Conservation (phyloP, 2,888 invertebrate genomes). For the Lumbricus terrestris region DNA sequence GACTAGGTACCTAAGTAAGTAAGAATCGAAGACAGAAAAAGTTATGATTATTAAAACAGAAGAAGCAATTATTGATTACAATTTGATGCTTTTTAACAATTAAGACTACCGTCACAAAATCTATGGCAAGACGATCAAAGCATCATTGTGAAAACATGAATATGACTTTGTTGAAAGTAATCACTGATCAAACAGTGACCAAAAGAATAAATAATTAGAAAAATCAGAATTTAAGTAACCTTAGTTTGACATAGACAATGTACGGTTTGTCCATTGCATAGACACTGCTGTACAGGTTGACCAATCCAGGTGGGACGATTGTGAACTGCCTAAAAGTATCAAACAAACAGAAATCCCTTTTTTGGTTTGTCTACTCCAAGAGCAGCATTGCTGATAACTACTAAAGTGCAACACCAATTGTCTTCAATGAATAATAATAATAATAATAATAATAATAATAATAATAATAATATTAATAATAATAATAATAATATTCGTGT, state of each 20-base stretch:
- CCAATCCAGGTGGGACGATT: background rate
- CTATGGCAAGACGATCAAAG: background rate
- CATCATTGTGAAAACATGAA: background rate
- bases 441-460: too few relatives aligned
- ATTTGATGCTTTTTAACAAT: too few relatives aligned
- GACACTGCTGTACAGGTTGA: slow-evolving; percentile 8
- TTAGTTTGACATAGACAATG: background rate
- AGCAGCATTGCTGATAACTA: too few relatives aligned
- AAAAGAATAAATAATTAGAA: background rate
- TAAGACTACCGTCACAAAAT: too few relatives aligned
- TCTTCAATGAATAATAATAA: too few relatives aligned
- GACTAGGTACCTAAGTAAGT: too few relatives aligned
- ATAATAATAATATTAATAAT: too few relatives aligned
- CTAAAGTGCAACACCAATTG: too few relatives aligned
- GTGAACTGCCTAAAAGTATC: background rate
- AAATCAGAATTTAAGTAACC: background rate
- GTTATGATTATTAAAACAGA: too few relatives aligned
- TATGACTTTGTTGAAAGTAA: background rate
- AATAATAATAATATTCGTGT: too few relatives aligned
- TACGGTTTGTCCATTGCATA: background rate
- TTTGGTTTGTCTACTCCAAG: background rate
- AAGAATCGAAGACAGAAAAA: too few relatives aligned
- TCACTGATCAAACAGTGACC: background rate
- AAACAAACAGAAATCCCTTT: background rate
- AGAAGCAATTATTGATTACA: too few relatives aligned